phyloP scores from a whole-genome alignment of 2,888 invertebrate genomes.

The Athripsodes cinereus region DNA sequence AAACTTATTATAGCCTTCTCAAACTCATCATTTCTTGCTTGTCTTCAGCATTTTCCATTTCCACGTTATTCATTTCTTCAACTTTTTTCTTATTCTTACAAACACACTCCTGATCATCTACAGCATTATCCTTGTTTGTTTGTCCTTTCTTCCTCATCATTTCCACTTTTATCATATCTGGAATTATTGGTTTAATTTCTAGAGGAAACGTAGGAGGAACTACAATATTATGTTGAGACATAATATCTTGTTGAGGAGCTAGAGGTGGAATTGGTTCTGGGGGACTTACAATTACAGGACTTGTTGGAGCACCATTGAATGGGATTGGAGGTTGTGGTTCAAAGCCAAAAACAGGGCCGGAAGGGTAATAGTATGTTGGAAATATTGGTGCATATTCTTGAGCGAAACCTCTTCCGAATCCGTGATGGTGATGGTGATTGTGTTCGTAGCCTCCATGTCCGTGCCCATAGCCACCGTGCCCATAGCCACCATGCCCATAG shows the following conservation, averaged over 20 bases:
- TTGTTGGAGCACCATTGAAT: background rate
- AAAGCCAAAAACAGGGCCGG: background rate
- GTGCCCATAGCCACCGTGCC: constrained; percentile 3
- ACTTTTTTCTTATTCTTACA: constrained; percentile 11
- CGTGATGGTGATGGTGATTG: constrained; percentile 4
- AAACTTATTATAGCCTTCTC: too few species aligned
- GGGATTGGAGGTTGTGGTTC: background rate
- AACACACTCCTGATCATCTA: constrained; percentile 11
- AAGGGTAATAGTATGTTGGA: constrained; percentile 2
- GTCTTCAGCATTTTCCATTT: background rate
- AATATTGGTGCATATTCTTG: constrained; percentile 3
- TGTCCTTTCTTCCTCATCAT: background rate
- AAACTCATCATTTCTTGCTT: constrained; percentile 1
- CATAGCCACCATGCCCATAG: constrained; percentile 5
- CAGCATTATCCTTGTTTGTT: background rate
- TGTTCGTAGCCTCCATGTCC: constrained; percentile 3
- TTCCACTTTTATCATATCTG: background rate
- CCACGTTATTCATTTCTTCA: background rate
- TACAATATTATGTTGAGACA: background rate
- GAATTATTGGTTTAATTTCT: background rate
- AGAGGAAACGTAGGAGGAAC: background rate
- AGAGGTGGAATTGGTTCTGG: background rate
- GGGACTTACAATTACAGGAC: background rate
- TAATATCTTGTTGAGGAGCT: background rate
- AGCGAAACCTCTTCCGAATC: constrained; percentile 11